Evolutionary conservation across 2,797 vertebrate genomes (phyloP), one percentile per base, ranked within the genome.

Genomic region (Urophycis tenuis): DNA sequence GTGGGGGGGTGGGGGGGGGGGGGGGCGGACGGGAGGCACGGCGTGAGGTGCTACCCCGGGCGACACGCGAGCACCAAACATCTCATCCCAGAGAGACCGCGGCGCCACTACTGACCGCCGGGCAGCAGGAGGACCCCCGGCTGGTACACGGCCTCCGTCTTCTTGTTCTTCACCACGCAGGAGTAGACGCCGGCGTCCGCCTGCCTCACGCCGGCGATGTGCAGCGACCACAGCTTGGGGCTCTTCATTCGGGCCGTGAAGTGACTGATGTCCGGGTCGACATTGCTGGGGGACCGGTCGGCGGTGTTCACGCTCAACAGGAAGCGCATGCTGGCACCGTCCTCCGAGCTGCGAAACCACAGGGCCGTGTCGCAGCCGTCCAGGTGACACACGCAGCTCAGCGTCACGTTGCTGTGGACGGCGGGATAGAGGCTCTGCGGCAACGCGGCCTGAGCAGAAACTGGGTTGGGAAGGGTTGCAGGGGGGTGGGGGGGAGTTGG

Each of bases 171-270:
- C 0, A 91, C 12, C 14, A 90, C 7, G 45, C 93, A 94, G 19
- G 90, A 92, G 81, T 94, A 94, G 39, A 86, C 9, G 25, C 92
- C 94, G 0, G 79, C 12, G 29, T 94, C 93, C 0, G 81, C 9
- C 17, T 41, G 0, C 0, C 60, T 80, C 75, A 93, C 64, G 0
- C 5, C 19, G 0, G 0, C 22, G 80, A 94, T 87, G 10, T 81
- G 88, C 7, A 94, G 82, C 8, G 0, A 4, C 72, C 87, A 93
- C 0, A 5, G 2, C 0, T 0, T 1, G 0, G 0, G 9, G 1
- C 60, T 36, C 12, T 3, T 83, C 17, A 5, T 79, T 17, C 0
- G 74, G 0, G 85, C 4, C 34, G 34, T 85, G 77, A 90, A 89
- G 2, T 39, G 86, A 0, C 0, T 0, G 0, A 0, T 0, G 0